Percentiles rank a stretch among this genome's conserved stretches.
These are phyloP conservation scores for Gonioctena quinquepunctata DNA, from an alignment of 1,140 invertebrate genomes.

Conservation along the genomic window DNA sequence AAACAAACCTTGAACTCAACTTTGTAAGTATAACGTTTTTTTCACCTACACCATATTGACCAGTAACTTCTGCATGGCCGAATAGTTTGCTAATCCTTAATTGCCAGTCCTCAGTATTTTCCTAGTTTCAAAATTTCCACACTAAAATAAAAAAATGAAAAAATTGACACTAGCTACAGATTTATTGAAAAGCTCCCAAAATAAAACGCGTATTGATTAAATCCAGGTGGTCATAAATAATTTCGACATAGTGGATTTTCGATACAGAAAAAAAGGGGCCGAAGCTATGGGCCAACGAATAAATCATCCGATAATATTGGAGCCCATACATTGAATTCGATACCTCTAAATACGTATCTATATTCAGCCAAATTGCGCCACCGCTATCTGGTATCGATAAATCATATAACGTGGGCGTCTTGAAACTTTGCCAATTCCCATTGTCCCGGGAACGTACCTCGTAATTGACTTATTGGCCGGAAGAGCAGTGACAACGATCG, in stretches of 20 bases:
- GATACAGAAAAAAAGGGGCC: neutral
- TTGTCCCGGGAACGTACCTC: constrained; percentile 42
- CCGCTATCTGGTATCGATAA: constrained; percentile 40
- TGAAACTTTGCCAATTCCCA: constrained; percentile 51
- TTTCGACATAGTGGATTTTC: neutral
- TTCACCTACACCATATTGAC: too few species aligned
- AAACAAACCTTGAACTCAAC: too few species aligned
- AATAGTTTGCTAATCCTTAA: too few species aligned
- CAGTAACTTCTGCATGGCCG: too few species aligned
- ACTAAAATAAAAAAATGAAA: too few species aligned
- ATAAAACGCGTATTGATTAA: neutral
- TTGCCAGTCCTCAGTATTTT: too few species aligned
- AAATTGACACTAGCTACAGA: too few species aligned
- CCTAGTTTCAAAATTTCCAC: too few species aligned
- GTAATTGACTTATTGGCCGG: constrained; percentile 52
- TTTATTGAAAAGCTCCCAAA: neutral
- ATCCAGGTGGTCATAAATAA: neutral
- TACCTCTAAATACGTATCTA: constrained; percentile 44
- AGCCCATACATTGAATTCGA: constrained; percentile 35
- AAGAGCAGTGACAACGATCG: constrained; percentile 45
- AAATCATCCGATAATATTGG: constrained; percentile 34
- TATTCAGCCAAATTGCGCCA: constrained; percentile 41
- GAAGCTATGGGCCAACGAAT: constrained; percentile 11
- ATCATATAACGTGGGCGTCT: constrained; percentile 47
- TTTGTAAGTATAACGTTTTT: too few species aligned